These are phyloP conservation scores for Lophotis ruficrista DNA, from an alignment of 2,113 vertebrate species.

Conservation along the genomic window DNA sequence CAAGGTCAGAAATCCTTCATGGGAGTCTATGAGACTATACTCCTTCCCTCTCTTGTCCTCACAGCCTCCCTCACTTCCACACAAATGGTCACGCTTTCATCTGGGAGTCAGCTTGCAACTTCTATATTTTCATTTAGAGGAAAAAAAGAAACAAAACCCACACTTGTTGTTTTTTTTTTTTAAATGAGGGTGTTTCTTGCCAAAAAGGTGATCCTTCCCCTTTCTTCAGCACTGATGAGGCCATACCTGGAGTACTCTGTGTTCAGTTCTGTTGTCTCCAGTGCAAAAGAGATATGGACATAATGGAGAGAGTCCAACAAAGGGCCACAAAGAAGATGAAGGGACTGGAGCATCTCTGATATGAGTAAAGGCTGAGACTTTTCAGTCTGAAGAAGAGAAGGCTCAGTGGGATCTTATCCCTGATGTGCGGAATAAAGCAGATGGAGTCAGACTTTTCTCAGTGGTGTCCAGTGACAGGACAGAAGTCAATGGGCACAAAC, in stretches of 20 bases:
- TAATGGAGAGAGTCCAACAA: background rate
- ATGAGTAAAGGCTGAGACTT: background rate
- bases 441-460: background rate
- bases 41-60: background rate
- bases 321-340: background rate
- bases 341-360: background rate
- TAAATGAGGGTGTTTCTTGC: background rate
- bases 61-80: background rate
- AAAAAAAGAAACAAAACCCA: background rate
- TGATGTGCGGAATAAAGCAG: background rate
- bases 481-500: background rate
- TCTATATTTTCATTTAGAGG: background rate
- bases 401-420: background rate
- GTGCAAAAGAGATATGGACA: background rate
- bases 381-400: background rate
- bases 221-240: background rate
- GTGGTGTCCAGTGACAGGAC: background rate
- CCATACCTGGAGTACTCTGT: background rate
- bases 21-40: background rate
- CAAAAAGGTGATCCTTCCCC: background rate
- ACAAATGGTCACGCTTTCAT: background rate
- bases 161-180: background rate
- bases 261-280: background rate
- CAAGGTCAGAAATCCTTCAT: background rate
- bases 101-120: background rate